Base-by-base conservation (phyloP, 2,797 vertebrate species). In the Rhinatrema bivittatum region DNA sequence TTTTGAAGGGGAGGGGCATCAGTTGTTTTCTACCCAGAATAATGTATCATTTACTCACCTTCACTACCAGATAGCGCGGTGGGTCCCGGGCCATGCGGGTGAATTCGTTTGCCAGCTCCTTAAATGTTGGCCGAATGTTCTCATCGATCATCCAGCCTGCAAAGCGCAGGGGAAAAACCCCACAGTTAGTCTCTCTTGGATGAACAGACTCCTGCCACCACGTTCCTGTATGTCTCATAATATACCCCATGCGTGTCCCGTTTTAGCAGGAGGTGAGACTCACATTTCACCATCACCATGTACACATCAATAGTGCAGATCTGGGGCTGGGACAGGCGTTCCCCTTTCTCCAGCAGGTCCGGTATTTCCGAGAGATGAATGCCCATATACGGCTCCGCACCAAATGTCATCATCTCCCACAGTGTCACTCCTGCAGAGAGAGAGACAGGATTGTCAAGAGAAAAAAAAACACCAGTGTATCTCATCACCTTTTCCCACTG, bases 261-360 rank as follows among this genome's bases (percentile, higher is more conserved):
- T n/a, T n/a, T n/a, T n/a, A n/a, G n/a, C n/a, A n/a, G n/a, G n/a
- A n/a, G n/a, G n/a, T n/a, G 1, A 21, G 22, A 82, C 91, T 81
- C 63, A 98, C 94, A 97, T 71, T 98, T 98, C 38, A 98, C 93
- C 92, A 98, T 95, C 43, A 97, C 91, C 93, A 98, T 98, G 77
- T 98, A 97, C 54, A 98, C 93, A 4, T 98, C 93, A 36, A 98
- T 97, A 42, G 94, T 98, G 57, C 91, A 96, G 70, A 97, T 98
- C 29, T 86, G 85, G 2, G 94, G 93, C 70, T 98, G 94, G 2
- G 93, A 79, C 24, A 98, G 75, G 7, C 93, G 80, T 53, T 98
- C 93, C 4, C 94, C 94, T 58, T 98, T 98, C 76, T 98, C 93
- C 61, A 98, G 70, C 21, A 98, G 77, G 35, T 91, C 79, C 0